These are phyloP conservation scores for Diplogasteroides magnus DNA, from an alignment of 1,140 invertebrate species.

Conservation along the genomic window DNA sequence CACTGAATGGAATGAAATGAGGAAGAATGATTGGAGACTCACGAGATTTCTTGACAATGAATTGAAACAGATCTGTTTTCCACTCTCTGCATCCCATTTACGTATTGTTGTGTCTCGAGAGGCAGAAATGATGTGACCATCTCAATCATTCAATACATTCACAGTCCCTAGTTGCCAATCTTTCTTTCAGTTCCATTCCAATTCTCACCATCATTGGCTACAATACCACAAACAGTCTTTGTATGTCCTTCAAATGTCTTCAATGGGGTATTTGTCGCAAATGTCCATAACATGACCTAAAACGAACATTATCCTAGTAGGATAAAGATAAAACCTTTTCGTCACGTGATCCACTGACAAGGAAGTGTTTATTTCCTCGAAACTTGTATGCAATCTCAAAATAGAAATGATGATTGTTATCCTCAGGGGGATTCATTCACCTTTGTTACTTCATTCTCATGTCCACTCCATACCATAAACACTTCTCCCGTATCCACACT, in stretches of 20 bases:
- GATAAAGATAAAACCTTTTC: background rate
- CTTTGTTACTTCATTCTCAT: constrained; percentile 7
- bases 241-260: constrained; percentile 2
- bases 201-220: background rate
- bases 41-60: background rate
- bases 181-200: too few species aligned
- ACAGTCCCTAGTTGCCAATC: too few species aligned
- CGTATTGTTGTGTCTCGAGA: background rate
- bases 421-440: too few species aligned
- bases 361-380: background rate
- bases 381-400: constrained; percentile 5
- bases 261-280: background rate
- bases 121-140: constrained; percentile 1
- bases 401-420: too few species aligned
- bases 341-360: constrained; percentile 10
- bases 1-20: too few species aligned
- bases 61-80: background rate
- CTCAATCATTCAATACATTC: constrained; percentile 1
- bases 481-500: constrained; percentile 6
- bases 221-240: constrained; percentile 2
- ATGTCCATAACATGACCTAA: constrained; percentile 1
- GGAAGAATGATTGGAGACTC: background rate
- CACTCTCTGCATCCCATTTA: constrained; percentile 8
- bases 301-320: background rate
- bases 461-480: constrained; percentile 7